Evolutionary conservation across 2,888 invertebrate species (phyloP), one percentile per base, ranked within the genome.

Genomic region (Villa cingulata): DNA sequence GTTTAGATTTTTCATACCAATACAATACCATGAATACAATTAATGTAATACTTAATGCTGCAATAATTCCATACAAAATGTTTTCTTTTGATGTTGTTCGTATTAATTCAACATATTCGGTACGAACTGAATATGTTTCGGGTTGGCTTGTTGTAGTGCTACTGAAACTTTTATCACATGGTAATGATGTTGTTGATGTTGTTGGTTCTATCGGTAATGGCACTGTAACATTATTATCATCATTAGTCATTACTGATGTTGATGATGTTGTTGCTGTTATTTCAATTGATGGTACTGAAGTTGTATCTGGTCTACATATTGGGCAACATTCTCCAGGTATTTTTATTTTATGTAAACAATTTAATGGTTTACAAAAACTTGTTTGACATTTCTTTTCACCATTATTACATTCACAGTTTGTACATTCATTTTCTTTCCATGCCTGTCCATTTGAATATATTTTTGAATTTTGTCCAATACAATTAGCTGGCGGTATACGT

Each of bases 391-490:
- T 50, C 53, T 47, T 27, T 52, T 47, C 37, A 55, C 45, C 23
- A 55, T 52, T 41, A 51, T 52, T 15, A 52, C 54, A 46, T 53
- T 52, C 45, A 50, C 53, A 52, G 6, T 46, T 32, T 27, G 52
- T 52, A 39, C 55, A 55, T 20, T 49, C 44, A 43, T 52, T 54
- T 41, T 55, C 54, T 14, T 49, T 48, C 54, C 55, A 54, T 41
- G 55, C 59, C 2, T 64, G 59, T 10, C 69, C 67, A 48, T 66
- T 58, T 27, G 58, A 57, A 53, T 58, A 68, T 53, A 62, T 62
- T 46, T 61, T 62, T 14, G 60, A 51, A 18, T 55, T 58, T 51
- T 62, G 61, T 10, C 65, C 64, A 20, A 62, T 56, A 48, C 67
- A 68, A 41, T 50, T 53, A 17, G 62, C 57, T 19, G 58, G 58